Percentiles rank a stretch among this genome's conserved stretches.
Conservation (phyloP, 2,797 vertebrate genomes). For the Cephalopachus bancanus region DNA sequence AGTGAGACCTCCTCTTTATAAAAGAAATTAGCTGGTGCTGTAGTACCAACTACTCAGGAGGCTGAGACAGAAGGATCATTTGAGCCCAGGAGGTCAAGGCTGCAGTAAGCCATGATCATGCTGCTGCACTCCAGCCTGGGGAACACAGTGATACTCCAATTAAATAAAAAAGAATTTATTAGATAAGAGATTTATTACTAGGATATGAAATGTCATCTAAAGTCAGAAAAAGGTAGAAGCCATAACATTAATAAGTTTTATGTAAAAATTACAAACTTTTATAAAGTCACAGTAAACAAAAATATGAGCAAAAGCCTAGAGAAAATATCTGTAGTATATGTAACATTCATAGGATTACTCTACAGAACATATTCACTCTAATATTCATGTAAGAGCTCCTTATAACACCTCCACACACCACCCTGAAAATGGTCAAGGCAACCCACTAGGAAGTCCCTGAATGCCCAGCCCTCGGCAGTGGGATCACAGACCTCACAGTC, state of each 20-base stretch:
- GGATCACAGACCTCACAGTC: background rate
- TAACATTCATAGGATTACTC: background rate
- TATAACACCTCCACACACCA: background rate
- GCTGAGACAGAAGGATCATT: background rate
- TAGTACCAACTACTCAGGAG: background rate
- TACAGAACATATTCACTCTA: background rate
- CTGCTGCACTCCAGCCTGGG: background rate
- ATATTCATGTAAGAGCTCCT: background rate
- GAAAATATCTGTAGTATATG: background rate
- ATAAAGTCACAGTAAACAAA: background rate
- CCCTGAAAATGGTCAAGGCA: too few relatives aligned
- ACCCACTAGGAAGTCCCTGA: background rate
- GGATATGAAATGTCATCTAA: background rate
- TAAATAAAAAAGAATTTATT: background rate
- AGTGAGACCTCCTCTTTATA: background rate
- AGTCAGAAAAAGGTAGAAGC: background rate
- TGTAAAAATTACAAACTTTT: background rate
- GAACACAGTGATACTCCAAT: background rate
- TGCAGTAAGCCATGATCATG: background rate
- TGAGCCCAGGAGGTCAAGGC: background rate
- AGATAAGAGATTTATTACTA: background rate
- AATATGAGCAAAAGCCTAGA: background rate
- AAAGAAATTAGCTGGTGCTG: background rate
- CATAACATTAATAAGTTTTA: background rate
- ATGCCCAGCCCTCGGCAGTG: background rate